A percentile compares a stretch with the other conserved stretches of the same genome.
These are phyloP conservation scores for Brachyopa scutellaris DNA, from an alignment of 2,888 invertebrate genomes.

Conservation along the genomic window DNA sequence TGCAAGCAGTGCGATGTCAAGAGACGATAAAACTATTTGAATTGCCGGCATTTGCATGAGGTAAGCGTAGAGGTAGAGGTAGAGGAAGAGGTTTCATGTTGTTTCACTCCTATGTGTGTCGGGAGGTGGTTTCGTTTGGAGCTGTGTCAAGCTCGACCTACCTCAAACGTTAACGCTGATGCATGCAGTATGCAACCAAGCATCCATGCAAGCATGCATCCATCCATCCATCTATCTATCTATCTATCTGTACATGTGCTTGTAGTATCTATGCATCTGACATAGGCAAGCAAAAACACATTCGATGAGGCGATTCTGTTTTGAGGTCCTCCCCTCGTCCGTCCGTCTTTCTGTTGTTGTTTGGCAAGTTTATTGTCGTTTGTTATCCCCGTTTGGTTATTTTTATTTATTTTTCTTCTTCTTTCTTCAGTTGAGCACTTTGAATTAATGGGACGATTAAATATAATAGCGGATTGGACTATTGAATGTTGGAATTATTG, in stretches of 20 bases:
- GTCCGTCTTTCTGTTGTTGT: constrained; percentile 8
- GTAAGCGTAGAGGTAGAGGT: constrained; percentile 4
- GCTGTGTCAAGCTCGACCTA: constrained; percentile 70
- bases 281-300: constrained; percentile 15
- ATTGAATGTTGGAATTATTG: constrained; percentile 71
- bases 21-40: constrained; percentile 73
- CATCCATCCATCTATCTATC: constrained; percentile 53
- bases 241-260: constrained; percentile 18
- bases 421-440: constrained; percentile 69
- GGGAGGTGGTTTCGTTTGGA: constrained; percentile 35
- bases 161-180: constrained; percentile 69
- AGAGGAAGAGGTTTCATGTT: constrained; percentile 53
- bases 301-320: constrained; percentile 7
- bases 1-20: constrained; percentile 72
- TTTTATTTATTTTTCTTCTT: constrained; percentile 35
- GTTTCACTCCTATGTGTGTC: constrained; percentile 46
- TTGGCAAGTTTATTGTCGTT: constrained; percentile 59
- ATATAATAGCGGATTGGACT: constrained; percentile 72
- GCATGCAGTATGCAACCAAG: constrained; percentile 65
- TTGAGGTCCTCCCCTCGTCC: neutral
- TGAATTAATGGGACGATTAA: constrained; percentile 73
- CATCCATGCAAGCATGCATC: constrained; percentile 65
- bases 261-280: constrained; percentile 2
- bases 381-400: constrained; percentile 52
- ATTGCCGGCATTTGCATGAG: constrained; percentile 72